Evolutionary conservation across 1,140 invertebrate species (phyloP).

Genomic region (Drosophila novamexicana): DNA sequence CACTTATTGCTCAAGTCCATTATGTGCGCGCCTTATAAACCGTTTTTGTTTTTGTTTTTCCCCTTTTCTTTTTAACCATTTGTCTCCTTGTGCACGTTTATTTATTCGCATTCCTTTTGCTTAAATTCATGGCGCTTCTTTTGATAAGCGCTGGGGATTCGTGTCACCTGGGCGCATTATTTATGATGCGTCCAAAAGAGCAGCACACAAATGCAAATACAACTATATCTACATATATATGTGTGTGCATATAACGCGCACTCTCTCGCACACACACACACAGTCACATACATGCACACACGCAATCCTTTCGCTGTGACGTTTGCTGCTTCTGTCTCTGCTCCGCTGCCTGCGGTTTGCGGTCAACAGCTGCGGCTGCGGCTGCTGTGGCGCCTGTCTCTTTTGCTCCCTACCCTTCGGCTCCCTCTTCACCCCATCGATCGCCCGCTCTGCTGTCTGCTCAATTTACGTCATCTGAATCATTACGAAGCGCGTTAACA

Average conservation of each 20-base stretch:
- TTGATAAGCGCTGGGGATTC: constrained; percentile 49
- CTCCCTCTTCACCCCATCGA: too few relatives aligned
- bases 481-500: constrained; percentile 49
- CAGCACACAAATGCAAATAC: constrained; percentile 18
- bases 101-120: constrained; percentile 37
- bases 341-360: constrained; percentile 51
- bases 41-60: not conserved
- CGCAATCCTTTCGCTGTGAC: constrained; percentile 67
- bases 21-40: not conserved
- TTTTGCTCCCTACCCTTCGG: not conserved
- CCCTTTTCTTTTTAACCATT: constrained; percentile 17
- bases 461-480: constrained; percentile 45
- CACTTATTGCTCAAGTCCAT: constrained; percentile 35
- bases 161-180: constrained; percentile 60
- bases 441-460: not conserved
- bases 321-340: constrained; percentile 15
- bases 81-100: constrained; percentile 13
- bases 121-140: constrained; percentile 34
- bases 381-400: constrained; percentile 43
- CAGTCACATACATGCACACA: constrained; percentile 2
- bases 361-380: constrained; percentile 46
- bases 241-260: constrained; percentile 2
- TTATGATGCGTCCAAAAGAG: constrained; percentile 55
- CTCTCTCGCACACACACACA: not conserved
- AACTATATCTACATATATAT: too few relatives aligned